Base-by-base conservation (phyloP, 2,797 vertebrate genomes). In the Tachyglossus aculeatus region DNA sequence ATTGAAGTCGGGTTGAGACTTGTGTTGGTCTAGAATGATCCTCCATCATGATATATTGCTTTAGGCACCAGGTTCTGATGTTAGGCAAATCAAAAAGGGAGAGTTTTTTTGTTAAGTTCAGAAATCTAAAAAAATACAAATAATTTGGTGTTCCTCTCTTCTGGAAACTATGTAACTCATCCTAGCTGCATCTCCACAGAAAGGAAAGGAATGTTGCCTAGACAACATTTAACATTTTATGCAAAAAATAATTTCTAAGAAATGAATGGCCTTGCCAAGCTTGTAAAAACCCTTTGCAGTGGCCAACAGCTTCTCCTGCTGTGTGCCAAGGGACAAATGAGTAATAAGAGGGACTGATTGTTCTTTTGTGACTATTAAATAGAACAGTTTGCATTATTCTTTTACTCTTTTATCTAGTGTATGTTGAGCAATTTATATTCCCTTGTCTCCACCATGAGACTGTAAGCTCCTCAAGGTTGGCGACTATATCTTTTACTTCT, bases 301-400 rank as follows among this genome's bases (percentile, higher is more conserved):
- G 32, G 36, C 29, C 29, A 53, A 39, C 52, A 67, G 18, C 16
- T 51, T 65, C 33, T 38, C 34, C 65, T 67, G 43, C 33, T 74
- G 10, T 4, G 29, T 64, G 25, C 54, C 39, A 56, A 59, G 15
- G 8, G 41, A 80, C 57, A 62, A 40, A 60, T 18, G 32, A 77
- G 22, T 48, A 80, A 77, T 55, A 32, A 71, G 11, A 34, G 55
- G 27, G 32, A 57, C 45, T 74, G 55, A 77, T 80, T 64, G 72
- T 78, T 79, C 70, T 74, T 88, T 82, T 69, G 48, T 68, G 33
- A 18, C 47, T 81, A 78, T 80, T 81, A 78, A 86, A 78, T n/a
- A n/a, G n/a, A n/a, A n/a, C n/a, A n/a, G n/a, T n/a, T n/a, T n/a
- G n/a, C n/a, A n/a, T n/a, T n/a, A n/a, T n/a, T n/a, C n/a, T n/a